Evolutionary conservation across 2,797 vertebrate species (phyloP).

Genomic region (Eupleurogrammus muticus): DNA sequence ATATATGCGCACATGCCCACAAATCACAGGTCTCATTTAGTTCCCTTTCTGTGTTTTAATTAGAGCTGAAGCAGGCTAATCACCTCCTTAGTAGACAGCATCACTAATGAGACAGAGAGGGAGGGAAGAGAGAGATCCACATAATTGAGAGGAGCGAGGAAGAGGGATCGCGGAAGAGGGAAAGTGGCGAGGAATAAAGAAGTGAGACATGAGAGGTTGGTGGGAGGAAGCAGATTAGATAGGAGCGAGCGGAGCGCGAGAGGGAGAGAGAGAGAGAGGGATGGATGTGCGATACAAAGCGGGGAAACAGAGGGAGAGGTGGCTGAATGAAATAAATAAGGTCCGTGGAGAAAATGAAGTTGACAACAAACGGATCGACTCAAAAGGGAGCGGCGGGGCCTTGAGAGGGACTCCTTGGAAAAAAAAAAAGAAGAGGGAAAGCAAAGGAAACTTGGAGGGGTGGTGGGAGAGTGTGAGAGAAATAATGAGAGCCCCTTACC

Average conservation of each 20-base stretch:
- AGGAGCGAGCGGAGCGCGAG: slow-evolving; percentile 17
- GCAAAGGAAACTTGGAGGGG: slow-evolving; percentile 46
- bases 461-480: slow-evolving; percentile 45
- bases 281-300: slow-evolving; percentile 22
- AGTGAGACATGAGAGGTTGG: slow-evolving; percentile 65
- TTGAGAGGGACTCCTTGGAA: slow-evolving; percentile 38
- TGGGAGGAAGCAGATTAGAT: slow-evolving; percentile 65
- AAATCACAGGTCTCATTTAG: slow-evolving; percentile 80
- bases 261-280: slow-evolving; percentile 9
- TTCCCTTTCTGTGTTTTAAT: slow-evolving; percentile 80
- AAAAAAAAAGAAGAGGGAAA: slow-evolving; percentile 45
- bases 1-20: slow-evolving; percentile 45
- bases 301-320: slow-evolving; percentile 17
- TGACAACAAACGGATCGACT: slow-evolving; percentile 61
- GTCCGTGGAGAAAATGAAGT: slow-evolving; percentile 55
- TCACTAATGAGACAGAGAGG: slow-evolving; percentile 76
- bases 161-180: slow-evolving; percentile 37
- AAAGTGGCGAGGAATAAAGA: slow-evolving; percentile 57
- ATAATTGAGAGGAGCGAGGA: slow-evolving; percentile 66
- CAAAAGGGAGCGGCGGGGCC: slow-evolving; percentile 41
- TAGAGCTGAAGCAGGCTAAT: slow-evolving; percentile 78
- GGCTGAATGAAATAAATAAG: slow-evolving; percentile 62
- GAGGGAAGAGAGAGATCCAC: slow-evolving; percentile 42
- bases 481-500: slow-evolving; percentile 77
- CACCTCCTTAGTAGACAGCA: slow-evolving; percentile 81